Evolutionary conservation across 2,113 vertebrate species (phyloP), one percentile per base, ranked within the genome.

Genomic region (Rhegmatorhina hoffmannsi): DNA sequence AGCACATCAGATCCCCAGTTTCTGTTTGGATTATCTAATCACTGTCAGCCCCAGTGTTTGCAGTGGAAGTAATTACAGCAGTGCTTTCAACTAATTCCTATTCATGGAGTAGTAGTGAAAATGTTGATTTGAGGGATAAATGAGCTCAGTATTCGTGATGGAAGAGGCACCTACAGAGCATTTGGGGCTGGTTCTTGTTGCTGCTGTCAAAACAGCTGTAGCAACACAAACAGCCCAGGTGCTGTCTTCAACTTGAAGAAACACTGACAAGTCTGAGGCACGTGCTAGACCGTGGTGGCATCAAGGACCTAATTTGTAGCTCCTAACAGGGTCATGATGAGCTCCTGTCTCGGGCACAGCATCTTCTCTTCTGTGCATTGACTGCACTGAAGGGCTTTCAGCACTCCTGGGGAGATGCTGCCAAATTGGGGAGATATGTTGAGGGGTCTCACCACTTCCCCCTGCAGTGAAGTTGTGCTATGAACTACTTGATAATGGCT

Each of bases 11-110:
- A 40, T 56, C 70, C 83, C 47, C 31, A 69, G 78, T 74, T 90
- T 68, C 88, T 74, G 34, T 47, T 74, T 64, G 94, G 75, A 70
- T 90, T 88, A 66, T 75, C 83, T 85, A 62, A 62, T 95, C 83
- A 18, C 77, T 77, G 74, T 29, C 93, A 92, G 78, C 66, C 77
- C 63, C 33, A 74, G 84, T 74, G 53, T 87, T 82, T 85, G 90
- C 80, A 69, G 72, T 70, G 90, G 53, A 83, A 75, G 75, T 75
- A 79, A 94, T 91, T 89, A 55, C 68, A 76, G 73, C 77, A 64
- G 18, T 78, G 13, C 58, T 87, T 80, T 47, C 53, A 84, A 19
- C 90, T 95, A 50, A 84, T 92, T 89, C 47, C 80, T 62, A 5
- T 72, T 84, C 93, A 59, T 63, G 73, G 58, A 28, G 60, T 38